These are phyloP conservation scores for Phengaris alcon DNA, from an alignment of 2,888 invertebrate species.

Conservation along the genomic window DNA sequence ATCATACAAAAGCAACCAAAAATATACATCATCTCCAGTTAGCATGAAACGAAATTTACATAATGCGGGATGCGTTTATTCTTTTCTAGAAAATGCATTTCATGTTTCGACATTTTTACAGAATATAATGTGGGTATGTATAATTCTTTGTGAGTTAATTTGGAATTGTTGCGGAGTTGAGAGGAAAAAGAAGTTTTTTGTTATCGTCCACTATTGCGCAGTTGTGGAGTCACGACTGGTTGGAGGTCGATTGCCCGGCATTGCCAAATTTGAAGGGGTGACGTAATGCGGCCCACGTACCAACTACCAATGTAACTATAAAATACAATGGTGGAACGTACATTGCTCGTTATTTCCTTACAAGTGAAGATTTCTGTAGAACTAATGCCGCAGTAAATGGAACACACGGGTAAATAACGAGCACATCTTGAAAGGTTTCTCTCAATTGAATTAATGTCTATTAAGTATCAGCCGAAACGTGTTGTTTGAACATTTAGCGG, in stretches of 20 bases:
- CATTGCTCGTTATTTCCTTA: neutral
- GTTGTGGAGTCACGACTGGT: constrained; percentile 45
- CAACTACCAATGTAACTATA: constrained; percentile 24
- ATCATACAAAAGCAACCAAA: neutral
- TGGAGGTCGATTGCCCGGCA: constrained; percentile 68
- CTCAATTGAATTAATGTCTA: constrained; percentile 45
- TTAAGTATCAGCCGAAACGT: constrained; percentile 41
- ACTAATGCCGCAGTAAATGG: neutral
- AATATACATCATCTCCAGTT: neutral
- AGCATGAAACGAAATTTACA: neutral
- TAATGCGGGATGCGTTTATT: neutral
- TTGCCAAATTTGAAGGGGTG: constrained; percentile 67
- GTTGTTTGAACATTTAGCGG: constrained; percentile 15
- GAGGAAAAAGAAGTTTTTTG: constrained; percentile 35
- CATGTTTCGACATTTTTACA: neutral
- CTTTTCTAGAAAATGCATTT: neutral
- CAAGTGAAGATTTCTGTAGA: neutral
- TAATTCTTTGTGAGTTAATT: neutral
- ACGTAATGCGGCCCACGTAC: constrained; percentile 48
- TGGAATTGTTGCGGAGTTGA: constrained; percentile 3
- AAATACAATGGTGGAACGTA: constrained; percentile 20
- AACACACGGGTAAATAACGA: neutral
- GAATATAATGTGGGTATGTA: neutral
- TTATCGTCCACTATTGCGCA: constrained; percentile 42
- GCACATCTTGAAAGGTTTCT: constrained; percentile 2